Percentiles rank a stretch among this genome's conserved stretches.
Evolutionary conservation across 2,797 vertebrate species (phyloP).

Genomic region (Acanthiza pusilla): DNA sequence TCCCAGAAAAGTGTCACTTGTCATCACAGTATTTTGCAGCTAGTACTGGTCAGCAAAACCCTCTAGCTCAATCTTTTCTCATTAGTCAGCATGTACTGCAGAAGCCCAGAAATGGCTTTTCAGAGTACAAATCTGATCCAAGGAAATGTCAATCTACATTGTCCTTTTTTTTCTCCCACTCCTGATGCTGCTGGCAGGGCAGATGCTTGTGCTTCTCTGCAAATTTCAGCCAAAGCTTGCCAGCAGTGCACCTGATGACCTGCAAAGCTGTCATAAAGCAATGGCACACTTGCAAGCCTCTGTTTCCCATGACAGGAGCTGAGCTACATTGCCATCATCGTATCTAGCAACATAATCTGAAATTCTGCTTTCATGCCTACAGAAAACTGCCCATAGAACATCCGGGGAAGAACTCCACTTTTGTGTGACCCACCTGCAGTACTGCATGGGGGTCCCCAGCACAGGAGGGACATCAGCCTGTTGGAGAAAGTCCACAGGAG

Average conservation of each 20-base stretch:
- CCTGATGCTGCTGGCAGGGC: neutral
- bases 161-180: neutral
- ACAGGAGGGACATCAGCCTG: rapidly evolving
- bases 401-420: neutral
- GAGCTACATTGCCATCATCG: neutral
- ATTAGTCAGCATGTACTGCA: neutral
- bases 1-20: neutral
- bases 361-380: neutral
- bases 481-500: neutral
- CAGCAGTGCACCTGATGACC: neutral
- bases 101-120: neutral
- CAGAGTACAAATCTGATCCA: neutral
- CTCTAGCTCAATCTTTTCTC: neutral
- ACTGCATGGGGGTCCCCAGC: neutral
- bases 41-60: neutral
- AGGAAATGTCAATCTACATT: neutral
- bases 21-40: neutral
- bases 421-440: rapidly evolving
- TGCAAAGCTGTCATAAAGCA: neutral
- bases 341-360: neutral
- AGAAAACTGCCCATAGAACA: neutral
- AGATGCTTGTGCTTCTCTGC: neutral
- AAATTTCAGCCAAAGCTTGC: neutral
- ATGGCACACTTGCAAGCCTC: neutral
- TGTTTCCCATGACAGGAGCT: neutral